phyloP scores from a whole-genome alignment of 1,140 invertebrate genomes.

The Caenorhabditis tropicalis region DNA sequence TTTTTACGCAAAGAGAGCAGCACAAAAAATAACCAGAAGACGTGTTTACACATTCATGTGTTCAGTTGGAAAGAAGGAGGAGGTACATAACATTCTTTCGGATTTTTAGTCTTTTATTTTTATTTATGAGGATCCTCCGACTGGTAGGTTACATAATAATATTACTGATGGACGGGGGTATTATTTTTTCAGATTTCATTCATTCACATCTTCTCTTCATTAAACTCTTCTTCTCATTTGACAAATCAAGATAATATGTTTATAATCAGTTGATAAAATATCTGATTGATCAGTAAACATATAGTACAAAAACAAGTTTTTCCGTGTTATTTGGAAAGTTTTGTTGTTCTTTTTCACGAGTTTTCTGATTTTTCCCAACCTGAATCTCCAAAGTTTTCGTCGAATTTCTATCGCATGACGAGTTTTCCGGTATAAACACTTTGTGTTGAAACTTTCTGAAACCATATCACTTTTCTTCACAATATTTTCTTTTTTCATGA shows the following conservation, averaged over 20 bases:
- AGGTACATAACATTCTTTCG: background rate
- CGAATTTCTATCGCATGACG: background rate
- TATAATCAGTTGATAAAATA: background rate
- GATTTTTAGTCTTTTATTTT: constrained; percentile 2
- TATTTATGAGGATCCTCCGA: background rate
- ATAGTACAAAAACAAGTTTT: constrained; percentile 7
- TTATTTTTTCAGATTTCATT: no score
- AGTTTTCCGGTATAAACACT: background rate
- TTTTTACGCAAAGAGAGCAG: background rate
- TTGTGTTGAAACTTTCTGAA: background rate
- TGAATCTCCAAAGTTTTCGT: background rate
- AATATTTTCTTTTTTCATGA: background rate
- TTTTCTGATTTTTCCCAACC: no score
- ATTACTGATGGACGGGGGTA: background rate
- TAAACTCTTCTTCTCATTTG: background rate
- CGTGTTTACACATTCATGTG: constrained; percentile 29
- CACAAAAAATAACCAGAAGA: constrained; percentile 26
- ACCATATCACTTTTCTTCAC: background rate
- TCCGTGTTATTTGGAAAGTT: background rate
- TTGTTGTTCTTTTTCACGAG: constrained; percentile 7
- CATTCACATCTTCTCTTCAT: no score
- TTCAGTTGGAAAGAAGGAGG: background rate
- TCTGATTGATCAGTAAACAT: constrained; percentile 22
- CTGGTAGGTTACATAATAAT: background rate
- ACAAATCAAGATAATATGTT: background rate